Evolutionary conservation across 2,888 invertebrate genomes (phyloP).

Genomic region (Oegoconia quadripuncta): DNA sequence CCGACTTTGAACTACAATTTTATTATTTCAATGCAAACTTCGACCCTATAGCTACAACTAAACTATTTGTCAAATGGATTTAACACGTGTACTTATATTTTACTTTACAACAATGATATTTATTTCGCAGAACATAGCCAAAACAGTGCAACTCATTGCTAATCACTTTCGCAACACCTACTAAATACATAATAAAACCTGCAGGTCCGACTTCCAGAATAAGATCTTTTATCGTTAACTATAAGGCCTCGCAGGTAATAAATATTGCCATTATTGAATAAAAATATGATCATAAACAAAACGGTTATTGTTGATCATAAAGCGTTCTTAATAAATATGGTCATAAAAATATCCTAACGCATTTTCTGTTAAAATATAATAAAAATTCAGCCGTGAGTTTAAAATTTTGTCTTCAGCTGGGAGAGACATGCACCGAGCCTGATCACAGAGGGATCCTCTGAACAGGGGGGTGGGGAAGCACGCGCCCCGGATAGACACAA

Average conservation of each 20-base stretch:
- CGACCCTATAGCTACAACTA: no score
- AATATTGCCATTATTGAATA: conserved; percentile 44
- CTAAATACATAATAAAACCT: conserved; percentile 25
- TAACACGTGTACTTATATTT: no score
- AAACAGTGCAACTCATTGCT: neutral
- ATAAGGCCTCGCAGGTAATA: conserved; percentile 38
- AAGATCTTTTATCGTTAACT: conserved; percentile 37
- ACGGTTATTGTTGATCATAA: conserved; percentile 31
- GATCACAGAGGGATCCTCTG: neutral
- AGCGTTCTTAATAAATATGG: conserved; percentile 21
- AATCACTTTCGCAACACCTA: conserved; percentile 14
- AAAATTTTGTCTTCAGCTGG: neutral
- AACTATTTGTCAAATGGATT: no score
- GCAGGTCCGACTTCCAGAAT: conserved; percentile 32
- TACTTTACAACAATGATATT: no score
- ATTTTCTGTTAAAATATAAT: neutral
- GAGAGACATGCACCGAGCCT: neutral
- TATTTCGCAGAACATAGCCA: no score
- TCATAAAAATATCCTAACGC: conserved; percentile 5
- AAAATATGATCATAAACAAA: conserved; percentile 40
- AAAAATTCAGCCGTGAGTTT: no score
- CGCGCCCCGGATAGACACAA: conserved; percentile 18
- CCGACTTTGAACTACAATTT: no score
- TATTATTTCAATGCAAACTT: no score
- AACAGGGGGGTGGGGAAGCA: neutral